Percentiles rank a stretch among this genome's conserved stretches.
Evolutionary conservation across 2,797 vertebrate genomes (phyloP).

Genomic region (Hapalemur alaotrensis): DNA sequence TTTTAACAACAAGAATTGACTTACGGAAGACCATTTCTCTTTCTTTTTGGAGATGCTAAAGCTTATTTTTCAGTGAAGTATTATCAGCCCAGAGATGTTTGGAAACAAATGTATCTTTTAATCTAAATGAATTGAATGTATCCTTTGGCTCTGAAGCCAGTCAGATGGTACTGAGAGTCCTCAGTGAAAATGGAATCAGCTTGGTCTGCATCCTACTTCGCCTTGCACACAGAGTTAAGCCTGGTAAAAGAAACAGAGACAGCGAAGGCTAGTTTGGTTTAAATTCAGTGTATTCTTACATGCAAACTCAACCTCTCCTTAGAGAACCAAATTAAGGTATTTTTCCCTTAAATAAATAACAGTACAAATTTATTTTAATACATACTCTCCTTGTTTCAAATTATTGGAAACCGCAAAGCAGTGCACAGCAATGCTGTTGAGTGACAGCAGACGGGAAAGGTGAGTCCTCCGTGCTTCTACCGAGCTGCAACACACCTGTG

Average conservation of each 20-base stretch:
- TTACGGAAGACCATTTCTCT: not conserved
- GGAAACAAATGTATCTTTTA: not conserved
- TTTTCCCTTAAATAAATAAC: not conserved
- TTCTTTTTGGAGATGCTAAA: not conserved
- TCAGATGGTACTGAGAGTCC: not conserved
- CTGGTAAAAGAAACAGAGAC: not conserved
- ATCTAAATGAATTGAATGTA: not conserved
- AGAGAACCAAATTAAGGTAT: not conserved
- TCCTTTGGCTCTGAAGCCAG: not conserved
- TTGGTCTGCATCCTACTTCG: not conserved
- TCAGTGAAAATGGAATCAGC: fast-evolving
- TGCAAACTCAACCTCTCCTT: not conserved
- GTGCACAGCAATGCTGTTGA: constrained; percentile 23
- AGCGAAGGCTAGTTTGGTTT: constrained; percentile 22
- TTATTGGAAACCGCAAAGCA: constrained; percentile 26
- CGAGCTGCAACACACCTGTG: not conserved
- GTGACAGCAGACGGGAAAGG: constrained; percentile 32
- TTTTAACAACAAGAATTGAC: not conserved
- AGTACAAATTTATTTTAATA: constrained; percentile 61
- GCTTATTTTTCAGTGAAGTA: not conserved
- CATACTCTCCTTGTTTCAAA: constrained; percentile 34
- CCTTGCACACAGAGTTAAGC: not conserved
- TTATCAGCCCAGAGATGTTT: not conserved
- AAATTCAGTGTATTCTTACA: not conserved
- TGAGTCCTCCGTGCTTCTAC: constrained; percentile 52